Evolutionary conservation across 2,113 vertebrate species (phyloP), one percentile per base, ranked within the genome.

Genomic region (Cacatua alba): DNA sequence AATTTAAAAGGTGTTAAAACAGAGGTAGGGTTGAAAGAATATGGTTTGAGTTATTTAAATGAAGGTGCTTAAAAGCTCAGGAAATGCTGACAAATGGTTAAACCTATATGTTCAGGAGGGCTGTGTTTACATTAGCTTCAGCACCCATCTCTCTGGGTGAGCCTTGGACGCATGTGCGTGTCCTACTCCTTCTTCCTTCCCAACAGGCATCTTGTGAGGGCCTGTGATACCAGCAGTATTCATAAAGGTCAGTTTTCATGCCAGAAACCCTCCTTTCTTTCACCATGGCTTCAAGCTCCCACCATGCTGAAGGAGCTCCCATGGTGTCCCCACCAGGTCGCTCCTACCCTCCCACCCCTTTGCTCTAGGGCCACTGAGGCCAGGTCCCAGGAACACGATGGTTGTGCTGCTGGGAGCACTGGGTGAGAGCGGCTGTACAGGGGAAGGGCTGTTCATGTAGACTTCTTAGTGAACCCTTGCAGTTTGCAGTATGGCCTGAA

Each of bases 371-470:
- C 28, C 2, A 11, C 65, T 26, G 39, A 35, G 44, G 53, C 26
- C 5, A 3, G 10, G 29, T 79, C 21, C 37, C 7, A 8, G 25
- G 26, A 26, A 11, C 13, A 39, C 41, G 43, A 7, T 10, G 25
- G 37, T 43, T 53, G 49, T 0, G 0, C 29, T n/a, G 64, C 51
- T 41, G 0, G 44, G 51, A 83, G 39, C 79, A 17, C 0, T 2
- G 28, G 18, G 26, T 2, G 11, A 71, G 79, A 41, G 65, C 2
- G 2, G 65, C 25, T 6, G 1, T 6, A 0, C 1, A 6, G 13
- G 18, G 37, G 29, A 24, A 76, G n/a, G 71, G 41, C 29, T 7
- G 7, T n/a, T 85, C 10, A 1, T 35, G 48, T 12, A 55, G 44
- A 12, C 28, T 68, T 57, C 49, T 41, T 48, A 68, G 43, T 1